Percentiles rank a stretch among this genome's conserved stretches.
phyloP scores from a whole-genome alignment of 2,113 vertebrate genomes.

The Apus apus region DNA sequence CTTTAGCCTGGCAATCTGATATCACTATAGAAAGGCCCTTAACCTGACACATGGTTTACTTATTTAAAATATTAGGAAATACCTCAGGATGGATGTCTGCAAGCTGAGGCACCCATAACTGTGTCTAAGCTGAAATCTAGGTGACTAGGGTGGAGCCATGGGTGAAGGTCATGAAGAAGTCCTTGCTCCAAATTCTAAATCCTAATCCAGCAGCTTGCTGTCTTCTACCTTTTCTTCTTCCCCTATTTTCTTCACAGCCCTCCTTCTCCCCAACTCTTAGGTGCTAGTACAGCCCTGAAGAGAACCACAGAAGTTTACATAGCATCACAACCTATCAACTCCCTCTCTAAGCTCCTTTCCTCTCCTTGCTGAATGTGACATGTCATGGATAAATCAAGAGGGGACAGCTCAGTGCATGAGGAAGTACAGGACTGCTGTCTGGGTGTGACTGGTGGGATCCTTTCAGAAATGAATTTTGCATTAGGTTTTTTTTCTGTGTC shows the following conservation, averaged over 20 bases:
- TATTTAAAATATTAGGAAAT: neutral
- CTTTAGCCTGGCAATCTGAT: neutral
- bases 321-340: neutral
- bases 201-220: neutral
- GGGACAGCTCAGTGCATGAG: neutral
- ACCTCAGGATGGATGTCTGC: neutral
- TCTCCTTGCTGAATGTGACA: neutral
- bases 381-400: neutral
- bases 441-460: neutral
- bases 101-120: neutral
- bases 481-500: neutral
- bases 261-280: neutral
- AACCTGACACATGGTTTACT: neutral
- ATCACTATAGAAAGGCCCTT: neutral
- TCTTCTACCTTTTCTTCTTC: neutral
- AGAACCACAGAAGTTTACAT: neutral
- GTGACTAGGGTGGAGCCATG: neutral
- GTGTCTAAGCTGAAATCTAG: neutral
- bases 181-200: neutral
- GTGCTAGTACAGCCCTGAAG: neutral
- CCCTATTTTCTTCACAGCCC: neutral
- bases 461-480: neutral
- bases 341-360: neutral
- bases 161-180: neutral
- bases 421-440: neutral